These are phyloP conservation scores for Drosophila asahinai DNA, from an alignment of 1,140 invertebrate species.

Conservation along the genomic window DNA sequence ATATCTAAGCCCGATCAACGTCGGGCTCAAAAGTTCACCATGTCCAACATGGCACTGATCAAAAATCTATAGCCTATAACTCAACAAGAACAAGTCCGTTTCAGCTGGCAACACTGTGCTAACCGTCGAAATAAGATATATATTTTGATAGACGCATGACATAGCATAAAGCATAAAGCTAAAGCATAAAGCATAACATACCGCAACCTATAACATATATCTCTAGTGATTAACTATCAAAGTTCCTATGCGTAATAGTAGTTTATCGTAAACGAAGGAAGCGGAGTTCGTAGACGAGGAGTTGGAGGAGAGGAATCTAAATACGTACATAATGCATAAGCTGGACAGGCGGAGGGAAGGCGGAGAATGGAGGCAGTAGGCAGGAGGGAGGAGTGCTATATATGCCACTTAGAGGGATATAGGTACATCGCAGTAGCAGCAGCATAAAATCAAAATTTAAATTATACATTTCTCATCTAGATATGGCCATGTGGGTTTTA, in stretches of 20 bases:
- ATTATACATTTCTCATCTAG: slow-evolving; percentile 59
- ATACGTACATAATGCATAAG: slow-evolving; percentile 74
- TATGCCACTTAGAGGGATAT: slow-evolving; percentile 37
- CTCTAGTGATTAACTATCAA: slow-evolving; percentile 84
- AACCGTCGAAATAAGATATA: slow-evolving; percentile 55
- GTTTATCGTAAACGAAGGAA: slow-evolving; percentile 59
- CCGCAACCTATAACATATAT: slow-evolving; percentile 64
- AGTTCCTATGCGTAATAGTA: slow-evolving; percentile 84
- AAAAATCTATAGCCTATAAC: slow-evolving; percentile 49
- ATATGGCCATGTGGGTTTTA: slow-evolving; percentile 50
- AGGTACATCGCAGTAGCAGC: slow-evolving; percentile 47
- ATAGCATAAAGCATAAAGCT: slow-evolving; percentile 54
- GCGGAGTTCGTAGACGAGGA: slow-evolving; percentile 3
- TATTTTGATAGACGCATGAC: slow-evolving; percentile 50
- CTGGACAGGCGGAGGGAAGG: slow-evolving; percentile 30
- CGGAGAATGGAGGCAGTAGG: not conserved
- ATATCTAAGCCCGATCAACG: slow-evolving; percentile 11
- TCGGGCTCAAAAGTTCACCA: slow-evolving; percentile 35
- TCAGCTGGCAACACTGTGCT: slow-evolving; percentile 78
- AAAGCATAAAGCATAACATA: slow-evolving; percentile 50
- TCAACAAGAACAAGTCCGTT: slow-evolving; percentile 76
- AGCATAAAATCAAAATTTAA: slow-evolving; percentile 63
- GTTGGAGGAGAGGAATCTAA: slow-evolving; percentile 52
- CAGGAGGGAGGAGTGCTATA: slow-evolving; percentile 4
- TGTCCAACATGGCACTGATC: slow-evolving; percentile 69